A percentile compares a stretch with the other conserved stretches of the same genome.
Conservation (phyloP, 2,888 invertebrate genomes). For the Uloborus plumipes region DNA sequence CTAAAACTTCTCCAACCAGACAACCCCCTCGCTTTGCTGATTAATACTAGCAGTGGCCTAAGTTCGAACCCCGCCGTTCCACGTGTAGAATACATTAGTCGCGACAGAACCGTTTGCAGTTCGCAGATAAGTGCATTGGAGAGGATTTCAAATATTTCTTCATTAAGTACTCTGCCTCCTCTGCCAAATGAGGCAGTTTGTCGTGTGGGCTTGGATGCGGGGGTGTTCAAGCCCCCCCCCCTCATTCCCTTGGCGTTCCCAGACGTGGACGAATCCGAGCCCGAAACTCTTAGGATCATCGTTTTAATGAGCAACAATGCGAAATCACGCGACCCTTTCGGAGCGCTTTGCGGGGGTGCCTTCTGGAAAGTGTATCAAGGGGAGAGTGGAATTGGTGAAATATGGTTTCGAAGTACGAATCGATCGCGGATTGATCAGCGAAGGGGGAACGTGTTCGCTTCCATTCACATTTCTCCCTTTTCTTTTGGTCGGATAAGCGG, state of each 20-base stretch:
- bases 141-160: conserved; percentile 50
- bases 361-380: no score
- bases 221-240: neutral
- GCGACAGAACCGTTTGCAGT: conserved; percentile 21
- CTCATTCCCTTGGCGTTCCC: neutral
- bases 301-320: conserved; percentile 44
- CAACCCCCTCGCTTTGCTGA: conserved; percentile 1
- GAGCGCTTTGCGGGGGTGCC: no score
- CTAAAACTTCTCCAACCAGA: no score
- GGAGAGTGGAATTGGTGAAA: no score
- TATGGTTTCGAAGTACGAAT: no score
- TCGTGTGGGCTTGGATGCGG: neutral
- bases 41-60: conserved; percentile 13
- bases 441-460: no score
- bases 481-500: no score
- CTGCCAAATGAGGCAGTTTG: conserved; percentile 53
- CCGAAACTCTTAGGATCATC: conserved; percentile 15
- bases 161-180: conserved; percentile 44
- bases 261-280: conserved; percentile 7
- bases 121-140: conserved; percentile 35
- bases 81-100: conserved; percentile 24
- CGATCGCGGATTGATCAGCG: no score
- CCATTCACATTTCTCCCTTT: no score
- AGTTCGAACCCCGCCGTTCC: neutral
- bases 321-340: neutral